phyloP scores from a whole-genome alignment of 2,113 vertebrate species.

The Dunckerocampus dactyliophorus region DNA sequence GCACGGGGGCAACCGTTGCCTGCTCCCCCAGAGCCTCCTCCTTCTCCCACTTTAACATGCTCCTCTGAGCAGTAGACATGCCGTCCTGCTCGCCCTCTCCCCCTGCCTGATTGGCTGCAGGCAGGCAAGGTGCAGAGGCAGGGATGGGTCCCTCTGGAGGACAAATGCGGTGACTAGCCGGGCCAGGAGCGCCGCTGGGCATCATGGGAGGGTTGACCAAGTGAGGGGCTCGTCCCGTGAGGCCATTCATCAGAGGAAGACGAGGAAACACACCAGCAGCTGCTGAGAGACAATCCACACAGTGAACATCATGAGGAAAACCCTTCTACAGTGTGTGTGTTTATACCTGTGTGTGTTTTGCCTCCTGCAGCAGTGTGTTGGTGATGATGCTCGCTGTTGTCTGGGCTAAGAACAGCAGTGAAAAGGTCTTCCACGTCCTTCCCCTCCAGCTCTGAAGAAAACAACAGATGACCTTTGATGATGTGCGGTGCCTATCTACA shows the following conservation, averaged over 20 bases:
- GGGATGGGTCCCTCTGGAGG: slow-evolving; percentile 65
- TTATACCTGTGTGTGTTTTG: slow-evolving; percentile 14
- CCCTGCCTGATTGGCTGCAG: slow-evolving; percentile 46
- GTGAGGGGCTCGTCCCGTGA: slow-evolving; percentile 77
- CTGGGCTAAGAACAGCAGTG: slow-evolving; percentile 89
- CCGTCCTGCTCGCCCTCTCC: slow-evolving; percentile 82
- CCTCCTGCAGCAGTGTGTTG: slow-evolving; percentile 28
- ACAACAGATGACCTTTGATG: neutral
- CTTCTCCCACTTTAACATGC: slow-evolving; percentile 96
- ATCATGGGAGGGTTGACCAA: slow-evolving; percentile 72
- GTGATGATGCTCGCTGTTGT: slow-evolving; percentile 41
- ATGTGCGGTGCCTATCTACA: neutral
- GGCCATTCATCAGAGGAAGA: slow-evolving; percentile 85
- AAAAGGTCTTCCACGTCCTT: slow-evolving; percentile 97
- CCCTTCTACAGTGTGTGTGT: slow-evolving; percentile 8
- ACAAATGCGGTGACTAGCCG: slow-evolving; percentile 64
- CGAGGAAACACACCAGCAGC: slow-evolving; percentile 74
- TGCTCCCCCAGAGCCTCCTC: slow-evolving; percentile 90
- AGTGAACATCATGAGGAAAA: neutral
- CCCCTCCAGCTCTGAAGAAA: slow-evolving; percentile 83
- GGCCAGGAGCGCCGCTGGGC: slow-evolving; percentile 56
- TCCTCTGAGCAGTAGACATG: slow-evolving; percentile 88
- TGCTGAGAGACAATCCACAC: slow-evolving; percentile 18
- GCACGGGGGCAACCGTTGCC: slow-evolving; percentile 94
- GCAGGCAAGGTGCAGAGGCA: slow-evolving; percentile 38